These are phyloP conservation scores for Girardinus metallicus DNA, from an alignment of 2,797 vertebrate genomes.

Conservation along the genomic window DNA sequence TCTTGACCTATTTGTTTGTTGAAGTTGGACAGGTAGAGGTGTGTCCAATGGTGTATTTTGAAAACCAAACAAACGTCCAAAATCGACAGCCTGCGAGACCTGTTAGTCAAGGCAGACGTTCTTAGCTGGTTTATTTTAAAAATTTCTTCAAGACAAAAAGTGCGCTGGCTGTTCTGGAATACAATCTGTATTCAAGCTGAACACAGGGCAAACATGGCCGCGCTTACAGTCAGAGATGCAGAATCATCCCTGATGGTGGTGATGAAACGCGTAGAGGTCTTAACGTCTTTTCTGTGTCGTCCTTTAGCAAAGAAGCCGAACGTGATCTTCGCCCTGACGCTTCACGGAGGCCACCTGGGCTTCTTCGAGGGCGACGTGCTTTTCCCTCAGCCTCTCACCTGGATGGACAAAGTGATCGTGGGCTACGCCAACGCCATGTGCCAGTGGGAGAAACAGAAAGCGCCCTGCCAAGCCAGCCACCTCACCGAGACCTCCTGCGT, in stretches of 20 bases:
- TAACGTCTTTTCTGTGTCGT: constrained; percentile 35
- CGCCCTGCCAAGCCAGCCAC: constrained; percentile 88
- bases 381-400: constrained; percentile 95
- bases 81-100: background rate
- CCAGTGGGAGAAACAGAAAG: constrained; percentile 95
- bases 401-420: constrained; percentile 99
- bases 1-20: background rate
- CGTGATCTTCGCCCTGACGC: constrained; percentile 92
- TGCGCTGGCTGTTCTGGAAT: background rate
- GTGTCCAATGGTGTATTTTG: background rate
- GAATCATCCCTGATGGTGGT: background rate
- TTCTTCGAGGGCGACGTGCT: constrained; percentile 97
- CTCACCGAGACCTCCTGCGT: constrained; percentile 77
- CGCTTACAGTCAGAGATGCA: background rate
- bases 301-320: constrained; percentile 77
- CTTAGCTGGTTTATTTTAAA: background rate
- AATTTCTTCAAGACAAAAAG: background rate
- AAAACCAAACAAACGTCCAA: background rate
- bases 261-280: background rate
- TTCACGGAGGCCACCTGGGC: constrained; percentile 96
- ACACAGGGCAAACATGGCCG: background rate
- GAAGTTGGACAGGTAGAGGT: background rate
- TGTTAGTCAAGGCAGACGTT: constrained; percentile 7
- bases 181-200: constrained; percentile 1
- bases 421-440: constrained; percentile 92